phyloP scores from a whole-genome alignment of 2,888 invertebrate species.

The Agrypnus murinus region DNA sequence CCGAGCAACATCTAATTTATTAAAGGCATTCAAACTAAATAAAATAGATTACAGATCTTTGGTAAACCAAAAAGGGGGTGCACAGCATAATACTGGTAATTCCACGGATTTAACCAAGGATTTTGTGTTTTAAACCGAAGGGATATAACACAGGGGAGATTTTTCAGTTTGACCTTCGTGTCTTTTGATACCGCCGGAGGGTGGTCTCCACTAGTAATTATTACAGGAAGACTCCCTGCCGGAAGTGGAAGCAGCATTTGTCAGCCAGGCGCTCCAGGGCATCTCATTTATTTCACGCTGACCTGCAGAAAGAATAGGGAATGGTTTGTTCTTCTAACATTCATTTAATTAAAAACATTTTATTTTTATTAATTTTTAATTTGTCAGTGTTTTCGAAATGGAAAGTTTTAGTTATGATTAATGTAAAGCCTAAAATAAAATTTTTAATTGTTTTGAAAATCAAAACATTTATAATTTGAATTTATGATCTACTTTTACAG shows the following conservation, averaged over 20 bases:
- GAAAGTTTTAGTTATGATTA: too few relatives aligned
- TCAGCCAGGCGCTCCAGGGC: constrained; percentile 14
- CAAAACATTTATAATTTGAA: too few relatives aligned
- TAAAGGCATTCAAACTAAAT: constrained; percentile 23
- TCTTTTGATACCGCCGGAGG: constrained; percentile 3
- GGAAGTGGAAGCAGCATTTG: constrained; percentile 22
- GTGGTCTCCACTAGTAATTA: constrained; percentile 18
- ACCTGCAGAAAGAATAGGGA: not conserved
- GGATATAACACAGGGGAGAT: not conserved
- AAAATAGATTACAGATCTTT: constrained; percentile 22
- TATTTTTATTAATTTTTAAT: too few relatives aligned
- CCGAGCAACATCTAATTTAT: constrained; percentile 22
- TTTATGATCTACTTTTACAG: too few relatives aligned
- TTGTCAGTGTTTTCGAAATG: too few relatives aligned
- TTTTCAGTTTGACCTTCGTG: constrained; percentile 17
- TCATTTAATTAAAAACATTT: too few relatives aligned
- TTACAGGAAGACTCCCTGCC: constrained; percentile 9
- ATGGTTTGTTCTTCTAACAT: not conserved
- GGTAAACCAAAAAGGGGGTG: constrained; percentile 19
- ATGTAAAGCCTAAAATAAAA: too few relatives aligned
- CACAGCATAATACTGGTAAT: constrained; percentile 12
- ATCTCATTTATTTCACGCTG: constrained; percentile 12
- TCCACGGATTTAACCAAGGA: constrained; percentile 17
- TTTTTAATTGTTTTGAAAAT: too few relatives aligned
- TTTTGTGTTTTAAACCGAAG: not conserved